A percentile compares a stretch with the other conserved stretches of the same genome.
Evolutionary conservation across 1,140 invertebrate genomes (phyloP).

Genomic region (Nymphalis io): DNA sequence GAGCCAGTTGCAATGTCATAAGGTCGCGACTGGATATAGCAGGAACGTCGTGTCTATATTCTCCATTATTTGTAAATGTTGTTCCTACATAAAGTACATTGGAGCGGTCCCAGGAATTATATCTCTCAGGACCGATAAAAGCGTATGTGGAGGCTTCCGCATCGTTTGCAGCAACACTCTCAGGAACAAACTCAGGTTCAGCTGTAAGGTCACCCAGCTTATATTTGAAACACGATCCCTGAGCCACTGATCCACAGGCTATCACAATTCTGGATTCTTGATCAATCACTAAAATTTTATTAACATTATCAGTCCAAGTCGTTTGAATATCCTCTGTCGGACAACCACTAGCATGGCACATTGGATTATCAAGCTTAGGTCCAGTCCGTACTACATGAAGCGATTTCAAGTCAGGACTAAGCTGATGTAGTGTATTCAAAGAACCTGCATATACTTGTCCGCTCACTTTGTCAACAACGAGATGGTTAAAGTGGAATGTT

Average conservation of each 20-base stretch:
- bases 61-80: conserved; percentile 95
- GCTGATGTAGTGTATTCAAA: conserved; percentile 91
- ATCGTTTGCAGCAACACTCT: conserved; percentile 94
- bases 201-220: conserved; percentile 90
- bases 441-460: conserved; percentile 90
- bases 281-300: conserved; percentile 95
- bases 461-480: conserved; percentile 78
- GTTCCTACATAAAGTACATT: conserved; percentile 97
- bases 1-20: conserved; percentile 88
- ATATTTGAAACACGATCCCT: conserved; percentile 94
- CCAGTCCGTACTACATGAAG: conserved; percentile 86
- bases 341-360: conserved; percentile 93
- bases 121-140: conserved; percentile 95
- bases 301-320: conserved; percentile 90
- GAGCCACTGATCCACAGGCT: conserved; percentile 92
- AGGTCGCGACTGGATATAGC: conserved; percentile 94
- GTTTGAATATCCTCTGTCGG: conserved; percentile 84
- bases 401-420: conserved; percentile 87
- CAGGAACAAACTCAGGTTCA: conserved; percentile 87
- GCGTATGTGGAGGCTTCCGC: conserved; percentile 94
- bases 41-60: conserved; percentile 96
- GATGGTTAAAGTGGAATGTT: conserved; percentile 80
- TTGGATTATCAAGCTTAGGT: conserved; percentile 91
- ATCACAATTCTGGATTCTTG: conserved; percentile 90
- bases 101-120: conserved; percentile 86